Conservation (phyloP, 2,113 vertebrate species). For the Onychostruthus taczanowskii region DNA sequence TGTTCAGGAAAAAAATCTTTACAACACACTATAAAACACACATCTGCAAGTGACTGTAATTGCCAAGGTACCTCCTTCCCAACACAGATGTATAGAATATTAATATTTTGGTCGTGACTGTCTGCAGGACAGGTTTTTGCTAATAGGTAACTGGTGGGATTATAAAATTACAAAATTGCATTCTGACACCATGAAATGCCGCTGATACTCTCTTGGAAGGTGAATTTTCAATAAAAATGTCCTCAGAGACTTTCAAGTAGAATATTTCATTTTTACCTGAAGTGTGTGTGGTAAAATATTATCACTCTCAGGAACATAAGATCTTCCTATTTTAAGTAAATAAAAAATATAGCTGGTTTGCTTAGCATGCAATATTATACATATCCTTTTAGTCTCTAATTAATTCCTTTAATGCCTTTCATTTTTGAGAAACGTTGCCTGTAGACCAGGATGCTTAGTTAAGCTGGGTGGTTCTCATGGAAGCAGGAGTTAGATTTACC, state of each 20-base stretch:
- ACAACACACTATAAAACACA: not conserved
- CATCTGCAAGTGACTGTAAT: not conserved
- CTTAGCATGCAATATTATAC: not conserved
- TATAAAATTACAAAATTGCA: not conserved
- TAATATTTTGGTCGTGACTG: not conserved
- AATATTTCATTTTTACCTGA: not conserved
- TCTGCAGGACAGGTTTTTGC: not conserved
- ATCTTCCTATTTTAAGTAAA: conserved; percentile 13
- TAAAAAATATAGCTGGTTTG: not conserved
- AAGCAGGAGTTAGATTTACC: not conserved
- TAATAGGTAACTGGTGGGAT: not conserved
- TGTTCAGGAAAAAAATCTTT: not conserved
- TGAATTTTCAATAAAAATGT: not conserved
- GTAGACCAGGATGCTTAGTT: not conserved
- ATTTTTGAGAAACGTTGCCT: not conserved
- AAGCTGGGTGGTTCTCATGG: not conserved
- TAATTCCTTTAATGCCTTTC: not conserved
- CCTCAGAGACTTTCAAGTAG: not conserved
- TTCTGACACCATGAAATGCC: not conserved
- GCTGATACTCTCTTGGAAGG: not conserved
- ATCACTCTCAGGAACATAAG: not conserved
- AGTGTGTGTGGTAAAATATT: not conserved
- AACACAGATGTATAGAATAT: not conserved
- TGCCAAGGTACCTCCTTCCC: not conserved
- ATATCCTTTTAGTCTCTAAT: conserved; percentile 4